Percentiles rank a stretch among this genome's conserved stretches.
phyloP scores from a whole-genome alignment of 2,888 invertebrate genomes.

The Tetragnatha montana region DNA sequence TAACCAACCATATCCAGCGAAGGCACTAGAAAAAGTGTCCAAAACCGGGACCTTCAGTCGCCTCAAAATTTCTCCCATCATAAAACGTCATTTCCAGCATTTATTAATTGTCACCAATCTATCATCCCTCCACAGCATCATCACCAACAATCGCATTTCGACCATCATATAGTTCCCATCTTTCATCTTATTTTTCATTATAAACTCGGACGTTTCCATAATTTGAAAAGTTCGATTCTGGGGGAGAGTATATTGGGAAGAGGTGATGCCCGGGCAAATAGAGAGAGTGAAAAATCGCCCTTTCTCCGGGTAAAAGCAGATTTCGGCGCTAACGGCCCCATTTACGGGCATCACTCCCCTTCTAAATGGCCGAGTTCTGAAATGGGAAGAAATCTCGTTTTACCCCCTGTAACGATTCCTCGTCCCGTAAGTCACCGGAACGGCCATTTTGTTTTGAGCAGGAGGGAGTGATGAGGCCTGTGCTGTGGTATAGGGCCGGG shows the following conservation, averaged over 20 bases:
- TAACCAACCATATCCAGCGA: too few species aligned
- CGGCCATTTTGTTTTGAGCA: slow-evolving; percentile 63
- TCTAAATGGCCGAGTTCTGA: slow-evolving; percentile 33
- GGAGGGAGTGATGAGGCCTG: slow-evolving; percentile 46
- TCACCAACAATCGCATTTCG: slow-evolving; percentile 5
- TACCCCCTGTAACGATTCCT: slow-evolving; percentile 43
- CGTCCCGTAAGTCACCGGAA: slow-evolving; percentile 59
- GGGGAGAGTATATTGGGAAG: not conserved
- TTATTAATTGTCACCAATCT: not conserved
- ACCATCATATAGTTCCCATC: not conserved
- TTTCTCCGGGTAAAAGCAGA: slow-evolving; percentile 50
- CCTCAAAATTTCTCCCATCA: too few species aligned
- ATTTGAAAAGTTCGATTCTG: slow-evolving; percentile 7
- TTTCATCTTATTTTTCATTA: slow-evolving; percentile 9
- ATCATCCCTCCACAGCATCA: not conserved
- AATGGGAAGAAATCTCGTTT: slow-evolving; percentile 54
- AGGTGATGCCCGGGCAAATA: slow-evolving; percentile 24
- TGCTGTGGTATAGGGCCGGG: slow-evolving; percentile 36
- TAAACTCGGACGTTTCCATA: slow-evolving; percentile 39
- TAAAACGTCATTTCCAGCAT: too few species aligned
- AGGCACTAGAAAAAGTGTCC: too few species aligned
- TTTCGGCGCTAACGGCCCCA: slow-evolving; percentile 58
- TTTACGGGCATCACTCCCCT: slow-evolving; percentile 29
- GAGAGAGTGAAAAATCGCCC: slow-evolving; percentile 51
- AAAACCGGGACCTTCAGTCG: too few species aligned